Conservation (phyloP, 2,113 vertebrate genomes). For the Cervus canadensis region DNA sequence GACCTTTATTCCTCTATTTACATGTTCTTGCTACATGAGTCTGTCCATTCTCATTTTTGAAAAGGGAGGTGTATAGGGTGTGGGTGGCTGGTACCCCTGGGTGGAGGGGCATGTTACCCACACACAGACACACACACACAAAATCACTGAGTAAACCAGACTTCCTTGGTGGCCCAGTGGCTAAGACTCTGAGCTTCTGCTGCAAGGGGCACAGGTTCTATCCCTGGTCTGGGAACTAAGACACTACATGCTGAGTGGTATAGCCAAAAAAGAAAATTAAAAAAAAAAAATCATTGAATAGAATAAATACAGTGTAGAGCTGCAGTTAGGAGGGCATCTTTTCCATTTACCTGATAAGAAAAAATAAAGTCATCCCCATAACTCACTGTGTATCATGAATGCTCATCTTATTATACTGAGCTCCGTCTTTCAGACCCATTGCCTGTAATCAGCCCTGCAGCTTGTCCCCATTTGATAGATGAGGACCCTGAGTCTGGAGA, state of each 20-base stretch:
- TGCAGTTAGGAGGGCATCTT: neutral
- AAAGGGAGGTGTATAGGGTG: neutral
- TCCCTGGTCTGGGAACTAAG: neutral
- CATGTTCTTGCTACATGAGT: neutral
- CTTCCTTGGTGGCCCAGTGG: neutral
- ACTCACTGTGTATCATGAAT: neutral
- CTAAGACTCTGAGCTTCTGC: neutral
- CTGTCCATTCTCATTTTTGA: neutral
- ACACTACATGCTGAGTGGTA: neutral
- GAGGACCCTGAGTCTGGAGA: neutral
- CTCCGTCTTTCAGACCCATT: neutral
- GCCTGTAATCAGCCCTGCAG: neutral
- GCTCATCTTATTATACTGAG: neutral
- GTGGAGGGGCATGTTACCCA: neutral
- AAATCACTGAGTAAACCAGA: neutral
- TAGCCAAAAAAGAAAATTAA: neutral
- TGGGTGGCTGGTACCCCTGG: neutral
- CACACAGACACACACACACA: rapidly evolving
- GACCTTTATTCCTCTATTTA: neutral
- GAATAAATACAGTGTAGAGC: neutral
- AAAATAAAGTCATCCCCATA: neutral
- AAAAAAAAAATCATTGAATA: neutral
- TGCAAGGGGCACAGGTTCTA: neutral
- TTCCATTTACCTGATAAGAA: neutral
- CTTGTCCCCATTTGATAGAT: neutral